Conservation (phyloP, 2,113 vertebrate species). For the Camelus dromedarius region DNA sequence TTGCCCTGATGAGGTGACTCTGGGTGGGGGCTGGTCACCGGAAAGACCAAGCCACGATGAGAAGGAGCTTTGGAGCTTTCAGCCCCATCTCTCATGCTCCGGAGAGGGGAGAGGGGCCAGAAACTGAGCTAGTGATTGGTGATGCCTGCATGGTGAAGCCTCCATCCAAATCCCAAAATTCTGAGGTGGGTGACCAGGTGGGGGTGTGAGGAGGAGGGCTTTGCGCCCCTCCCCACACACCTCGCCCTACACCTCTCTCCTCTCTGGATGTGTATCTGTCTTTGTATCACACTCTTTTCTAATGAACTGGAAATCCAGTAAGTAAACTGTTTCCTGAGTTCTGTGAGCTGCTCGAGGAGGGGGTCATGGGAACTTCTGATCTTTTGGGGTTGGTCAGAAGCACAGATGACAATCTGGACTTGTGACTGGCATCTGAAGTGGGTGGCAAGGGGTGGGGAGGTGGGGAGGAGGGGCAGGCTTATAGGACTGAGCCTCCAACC, state of each 20-base stretch:
- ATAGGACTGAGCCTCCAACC: background rate
- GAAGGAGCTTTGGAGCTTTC: background rate
- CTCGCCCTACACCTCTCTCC: background rate
- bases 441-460: accelerated
- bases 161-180: background rate
- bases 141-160: background rate
- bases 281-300: background rate
- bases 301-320: background rate
- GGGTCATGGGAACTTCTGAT: background rate
- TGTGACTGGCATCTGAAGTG: background rate
- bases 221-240: background rate
- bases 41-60: background rate
- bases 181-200: background rate
- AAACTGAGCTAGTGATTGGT: background rate
- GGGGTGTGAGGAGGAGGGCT: background rate
- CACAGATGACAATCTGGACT: background rate
- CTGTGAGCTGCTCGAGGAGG: background rate
- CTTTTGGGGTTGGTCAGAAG: background rate
- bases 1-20: background rate
- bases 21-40: background rate
- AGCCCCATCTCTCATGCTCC: background rate
- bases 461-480: no score
- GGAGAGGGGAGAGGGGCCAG: background rate
- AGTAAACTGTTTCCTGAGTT: background rate
- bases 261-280: background rate